Base-by-base conservation (phyloP, 1,140 invertebrate species). In the Chrysomallon squamiferum region DNA sequence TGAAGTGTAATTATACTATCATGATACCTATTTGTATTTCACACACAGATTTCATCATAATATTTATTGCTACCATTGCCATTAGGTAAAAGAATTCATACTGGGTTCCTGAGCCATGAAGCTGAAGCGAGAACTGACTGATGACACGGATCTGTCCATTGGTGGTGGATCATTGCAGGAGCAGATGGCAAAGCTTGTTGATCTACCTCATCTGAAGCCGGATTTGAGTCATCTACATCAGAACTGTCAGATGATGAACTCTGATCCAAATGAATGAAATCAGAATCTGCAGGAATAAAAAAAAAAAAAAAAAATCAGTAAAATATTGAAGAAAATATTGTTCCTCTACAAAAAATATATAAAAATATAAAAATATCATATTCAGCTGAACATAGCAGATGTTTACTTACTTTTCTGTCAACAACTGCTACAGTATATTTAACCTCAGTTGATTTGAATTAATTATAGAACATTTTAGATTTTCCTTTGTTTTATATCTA, bases 261-360 rank as follows among this genome's bases (percentile, higher is more conserved):
- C 5, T 25, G 27, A 52, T 66, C 64, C 58, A 66, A 41, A n/a
- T 58, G 47, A 4, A 66, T 58, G 54, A 56, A 66, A 43, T 66
- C 65, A 54, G 65, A 66, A 57, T 66, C 65, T 66, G 54, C 9
- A 49, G 52, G 50, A 18, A 59, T 20, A 47, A 45, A 69, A 43
- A 41, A 56, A 65, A 62, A 38, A 20, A 70, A 50, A 69, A 59
- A 69, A 57, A 59, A 30, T 41, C 13, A n/a, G n/a, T n/a, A 13
- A 9, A 20, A 59, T 27, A 15, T 47, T 29, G 33, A 59, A 27
- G 7, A 13, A 68, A 41, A 6, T 43, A 38, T 57, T 18, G 43
- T 27, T 41, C 35, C 20, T 13, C 35, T 43, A 18, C 27, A 9
- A 59, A 13, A 13, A 41, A 11, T 13, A 59, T 41, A n/a, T n/a